These are phyloP conservation scores for Fistularia tabacaria DNA, from an alignment of 2,797 vertebrate species.

Conservation along the genomic window DNA sequence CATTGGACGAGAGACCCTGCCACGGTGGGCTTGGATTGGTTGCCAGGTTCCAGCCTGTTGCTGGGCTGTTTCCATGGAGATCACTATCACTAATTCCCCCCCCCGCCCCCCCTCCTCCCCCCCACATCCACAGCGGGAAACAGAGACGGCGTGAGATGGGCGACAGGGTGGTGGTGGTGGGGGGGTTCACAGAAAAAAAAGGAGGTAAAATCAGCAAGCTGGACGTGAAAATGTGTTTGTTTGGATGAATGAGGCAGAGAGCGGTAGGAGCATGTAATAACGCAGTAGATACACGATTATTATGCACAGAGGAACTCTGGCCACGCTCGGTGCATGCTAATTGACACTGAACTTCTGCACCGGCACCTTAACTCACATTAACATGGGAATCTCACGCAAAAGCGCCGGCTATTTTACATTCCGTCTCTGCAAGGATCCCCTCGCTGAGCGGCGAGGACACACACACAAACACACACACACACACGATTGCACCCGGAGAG, in stretches of 20 bases:
- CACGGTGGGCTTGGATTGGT: slow-evolving; percentile 54
- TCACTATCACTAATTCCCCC: slow-evolving; percentile 47
- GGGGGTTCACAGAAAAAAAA: slow-evolving; percentile 14
- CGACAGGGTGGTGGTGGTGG: slow-evolving; percentile 17
- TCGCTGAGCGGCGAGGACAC: too few relatives aligned
- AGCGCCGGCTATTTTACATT: not conserved
- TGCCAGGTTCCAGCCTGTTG: slow-evolving; percentile 63
- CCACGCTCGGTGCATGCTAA: too few relatives aligned
- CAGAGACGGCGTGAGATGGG: slow-evolving; percentile 1
- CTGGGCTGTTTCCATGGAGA: slow-evolving; percentile 78
- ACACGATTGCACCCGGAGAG: too few relatives aligned
- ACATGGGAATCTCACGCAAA: slow-evolving; percentile 10
- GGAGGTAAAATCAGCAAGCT: slow-evolving; percentile 3
- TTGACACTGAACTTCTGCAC: not conserved
- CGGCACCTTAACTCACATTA: slow-evolving; percentile 4
- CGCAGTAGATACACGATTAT: not conserved
- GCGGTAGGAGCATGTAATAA: slow-evolving; percentile 5
- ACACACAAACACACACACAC: too few relatives aligned
- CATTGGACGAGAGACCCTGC: slow-evolving; percentile 55
- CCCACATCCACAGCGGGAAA: slow-evolving; percentile 1
- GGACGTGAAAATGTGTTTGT: not conserved
- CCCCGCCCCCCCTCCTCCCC: slow-evolving; percentile 12
- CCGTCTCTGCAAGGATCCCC: too few relatives aligned
- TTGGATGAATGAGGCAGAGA: slow-evolving; percentile 1
- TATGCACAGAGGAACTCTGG: slow-evolving; percentile 21